Percentiles rank a stretch among this genome's conserved stretches.
These are phyloP conservation scores for Myotis davidii DNA, from an alignment of 2,113 vertebrate genomes.

Conservation along the genomic window DNA sequence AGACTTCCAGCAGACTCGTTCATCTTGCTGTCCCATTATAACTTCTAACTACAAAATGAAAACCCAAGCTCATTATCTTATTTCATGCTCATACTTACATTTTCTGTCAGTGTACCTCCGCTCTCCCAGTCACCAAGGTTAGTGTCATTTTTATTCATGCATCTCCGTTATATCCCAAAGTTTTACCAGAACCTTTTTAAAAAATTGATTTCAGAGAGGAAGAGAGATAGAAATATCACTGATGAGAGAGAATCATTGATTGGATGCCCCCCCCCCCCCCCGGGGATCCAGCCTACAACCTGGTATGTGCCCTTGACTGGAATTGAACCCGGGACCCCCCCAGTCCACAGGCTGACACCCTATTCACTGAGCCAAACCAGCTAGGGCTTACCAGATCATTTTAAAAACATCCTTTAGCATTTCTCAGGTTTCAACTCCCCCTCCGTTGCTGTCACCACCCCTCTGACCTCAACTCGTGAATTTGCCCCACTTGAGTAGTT, in stretches of 20 bases:
- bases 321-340: too few species aligned
- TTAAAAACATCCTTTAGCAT: background rate
- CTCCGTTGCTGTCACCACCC: background rate
- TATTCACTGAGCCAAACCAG: too few species aligned
- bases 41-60: background rate
- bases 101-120: background rate
- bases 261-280: too few species aligned
- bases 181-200: background rate
- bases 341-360: too few species aligned
- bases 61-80: background rate
- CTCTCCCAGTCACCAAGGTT: background rate
- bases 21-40: background rate
- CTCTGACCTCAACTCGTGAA: background rate
- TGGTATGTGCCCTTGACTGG: too few species aligned
- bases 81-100: background rate
- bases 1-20: background rate
- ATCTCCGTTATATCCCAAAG: background rate
- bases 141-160: background rate
- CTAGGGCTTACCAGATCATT: background rate
- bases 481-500: background rate
- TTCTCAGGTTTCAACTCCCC: background rate
- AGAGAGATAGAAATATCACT: too few species aligned
- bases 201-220: too few species aligned
- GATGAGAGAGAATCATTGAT: too few species aligned
- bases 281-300: too few species aligned